phyloP scores from a whole-genome alignment of 2,888 invertebrate species.

The Leucoptera coffeella region DNA sequence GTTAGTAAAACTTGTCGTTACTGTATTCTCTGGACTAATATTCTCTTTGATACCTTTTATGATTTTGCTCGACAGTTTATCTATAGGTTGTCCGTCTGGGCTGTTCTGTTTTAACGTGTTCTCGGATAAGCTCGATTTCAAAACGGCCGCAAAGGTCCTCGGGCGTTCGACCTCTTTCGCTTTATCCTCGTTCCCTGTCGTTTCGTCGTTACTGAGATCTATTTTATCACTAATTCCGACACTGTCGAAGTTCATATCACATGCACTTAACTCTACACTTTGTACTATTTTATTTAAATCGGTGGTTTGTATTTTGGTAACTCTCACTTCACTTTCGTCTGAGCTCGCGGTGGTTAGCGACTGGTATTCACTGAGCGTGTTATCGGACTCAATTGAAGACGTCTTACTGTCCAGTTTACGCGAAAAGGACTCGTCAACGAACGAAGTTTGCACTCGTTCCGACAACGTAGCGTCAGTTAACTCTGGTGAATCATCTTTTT shows the following conservation, averaged over 20 bases:
- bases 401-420: constrained; percentile 38
- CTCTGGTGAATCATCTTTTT: constrained; percentile 28
- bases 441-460: constrained; percentile 39
- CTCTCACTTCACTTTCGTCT: constrained; percentile 12
- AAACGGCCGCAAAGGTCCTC: constrained; percentile 34
- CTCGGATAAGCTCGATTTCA: constrained; percentile 35
- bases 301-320: constrained; percentile 19
- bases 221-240: constrained; percentile 18
- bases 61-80: constrained; percentile 49
- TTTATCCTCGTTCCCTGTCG: constrained; percentile 6
- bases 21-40: constrained; percentile 57
- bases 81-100: constrained; percentile 32
- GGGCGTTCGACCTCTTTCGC: constrained; percentile 11
- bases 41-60: constrained; percentile 58
- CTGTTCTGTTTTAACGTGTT: constrained; percentile 32
- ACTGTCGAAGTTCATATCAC: constrained; percentile 13
- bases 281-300: constrained; percentile 46
- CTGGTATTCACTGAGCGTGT: constrained; percentile 39
- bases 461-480: constrained; percentile 39
- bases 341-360: constrained; percentile 19
- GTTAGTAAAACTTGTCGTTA: constrained; percentile 35
- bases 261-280: constrained; percentile 38
- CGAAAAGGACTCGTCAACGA: constrained; percentile 39
- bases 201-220: constrained; percentile 35
- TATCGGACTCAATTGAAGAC: constrained; percentile 41